phyloP scores from a whole-genome alignment of 1,140 invertebrate species.

The Bathynomus jamesi region DNA sequence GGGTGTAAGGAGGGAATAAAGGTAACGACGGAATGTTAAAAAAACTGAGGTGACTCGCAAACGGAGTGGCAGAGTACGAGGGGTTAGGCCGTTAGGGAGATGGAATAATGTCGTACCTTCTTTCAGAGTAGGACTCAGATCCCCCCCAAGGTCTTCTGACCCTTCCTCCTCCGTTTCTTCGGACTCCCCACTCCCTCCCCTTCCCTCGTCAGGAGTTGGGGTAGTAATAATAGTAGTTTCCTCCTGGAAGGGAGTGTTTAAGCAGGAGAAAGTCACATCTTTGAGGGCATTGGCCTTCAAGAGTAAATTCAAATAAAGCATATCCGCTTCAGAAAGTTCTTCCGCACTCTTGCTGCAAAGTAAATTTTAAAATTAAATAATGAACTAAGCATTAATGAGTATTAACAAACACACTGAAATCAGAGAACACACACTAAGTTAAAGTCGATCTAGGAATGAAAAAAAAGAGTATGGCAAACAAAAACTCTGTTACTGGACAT shows the following conservation, averaged over 20 bases:
- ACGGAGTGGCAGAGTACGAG: too few relatives aligned
- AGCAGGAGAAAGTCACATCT: not conserved
- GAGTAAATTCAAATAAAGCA: not conserved
- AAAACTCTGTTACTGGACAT: too few relatives aligned
- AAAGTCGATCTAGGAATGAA: too few relatives aligned
- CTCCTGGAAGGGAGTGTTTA: not conserved
- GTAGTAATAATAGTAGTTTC: not conserved
- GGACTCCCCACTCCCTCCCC: not conserved
- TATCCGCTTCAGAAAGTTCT: not conserved
- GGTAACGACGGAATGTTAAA: too few relatives aligned
- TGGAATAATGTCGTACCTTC: not conserved
- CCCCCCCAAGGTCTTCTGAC: not conserved
- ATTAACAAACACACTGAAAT: too few relatives aligned
- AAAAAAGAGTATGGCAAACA: too few relatives aligned
- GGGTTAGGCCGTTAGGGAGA: too few relatives aligned
- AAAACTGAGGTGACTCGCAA: too few relatives aligned
- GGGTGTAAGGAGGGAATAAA: too few relatives aligned
- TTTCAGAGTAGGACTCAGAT: not conserved
- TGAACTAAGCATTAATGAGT: too few relatives aligned
- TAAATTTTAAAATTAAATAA: not conserved
- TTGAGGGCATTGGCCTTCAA: not conserved
- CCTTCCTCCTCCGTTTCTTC: not conserved
- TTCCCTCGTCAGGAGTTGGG: not conserved
- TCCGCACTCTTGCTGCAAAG: not conserved
- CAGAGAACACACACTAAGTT: too few relatives aligned